phyloP scores from a whole-genome alignment of 1,140 invertebrate genomes.

The Cydia strobilella region DNA sequence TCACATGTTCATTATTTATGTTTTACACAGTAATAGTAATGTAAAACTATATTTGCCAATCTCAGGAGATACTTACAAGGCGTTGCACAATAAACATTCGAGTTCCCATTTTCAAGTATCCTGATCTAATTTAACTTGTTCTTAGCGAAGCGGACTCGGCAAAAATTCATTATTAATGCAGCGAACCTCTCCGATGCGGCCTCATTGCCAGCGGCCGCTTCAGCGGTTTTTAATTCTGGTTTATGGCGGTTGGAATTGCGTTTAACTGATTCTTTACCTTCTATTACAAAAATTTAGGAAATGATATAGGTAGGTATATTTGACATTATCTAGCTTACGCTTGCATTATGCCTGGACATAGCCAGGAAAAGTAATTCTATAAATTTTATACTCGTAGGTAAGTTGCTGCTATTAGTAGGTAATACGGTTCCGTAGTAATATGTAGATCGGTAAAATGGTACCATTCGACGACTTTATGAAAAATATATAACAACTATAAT shows the following conservation, averaged over 20 bases:
- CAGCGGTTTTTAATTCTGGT: neutral
- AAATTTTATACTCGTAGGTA: no score
- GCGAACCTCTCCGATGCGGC: slow-evolving; percentile 32
- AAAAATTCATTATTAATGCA: slow-evolving; percentile 48
- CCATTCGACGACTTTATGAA: no score
- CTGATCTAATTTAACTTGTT: slow-evolving; percentile 47
- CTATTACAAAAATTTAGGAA: no score
- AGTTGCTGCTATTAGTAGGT: no score
- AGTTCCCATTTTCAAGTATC: slow-evolving; percentile 39
- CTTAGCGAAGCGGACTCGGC: slow-evolving; percentile 40
- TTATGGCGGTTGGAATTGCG: neutral
- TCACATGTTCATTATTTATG: neutral
- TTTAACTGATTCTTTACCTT: neutral
- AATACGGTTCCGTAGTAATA: no score
- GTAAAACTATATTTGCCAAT: neutral
- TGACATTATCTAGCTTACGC: no score
- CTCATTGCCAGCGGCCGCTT: slow-evolving; percentile 19
- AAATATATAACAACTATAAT: no score
- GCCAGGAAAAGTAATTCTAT: no score
- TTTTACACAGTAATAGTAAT: neutral
- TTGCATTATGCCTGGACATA: no score
- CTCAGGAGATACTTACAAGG: slow-evolving; percentile 31
- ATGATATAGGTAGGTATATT: no score
- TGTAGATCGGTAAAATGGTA: no score
- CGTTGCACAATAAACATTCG: slow-evolving; percentile 37